Evolutionary conservation across 2,888 invertebrate species (phyloP), one percentile per base, ranked within the genome.

Genomic region (Mongoloraphidia duomilia): DNA sequence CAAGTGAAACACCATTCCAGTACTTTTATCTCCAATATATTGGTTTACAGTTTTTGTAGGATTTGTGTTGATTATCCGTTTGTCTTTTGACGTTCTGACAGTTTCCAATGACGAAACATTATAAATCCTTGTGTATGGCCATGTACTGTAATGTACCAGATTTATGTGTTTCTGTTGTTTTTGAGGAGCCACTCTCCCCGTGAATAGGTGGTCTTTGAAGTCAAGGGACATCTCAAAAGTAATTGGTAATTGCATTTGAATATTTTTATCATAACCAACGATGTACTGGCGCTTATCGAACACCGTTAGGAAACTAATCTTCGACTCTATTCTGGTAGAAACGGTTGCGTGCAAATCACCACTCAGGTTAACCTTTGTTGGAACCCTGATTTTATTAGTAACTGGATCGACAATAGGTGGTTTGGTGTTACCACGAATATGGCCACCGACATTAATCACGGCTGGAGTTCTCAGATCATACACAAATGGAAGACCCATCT

Each of bases 401-500:
- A 33, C 51, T 26, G 54, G 56, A 35, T 55, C 53, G 34, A 51
- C 49, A 2, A 60, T 36, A 11, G 53, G 53, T 37, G 57, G 57
- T 10, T 38, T 13, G 8, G 38, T 5, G 13, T 13, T 12, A n/a
- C 5, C 38, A 38, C 71, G 68, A 2, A 71, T 59, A 49, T 74
- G 68, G 50, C 74, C 73, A 53, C 72, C 66, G 9, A 76, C 55
- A 55, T 73, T 74, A 17, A 79, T 54, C 14, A 79, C 62, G 10
- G 72, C 68, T 9, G 82, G 82, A 48, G 69, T 71, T 48, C 76
- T 75, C 58, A 77, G 73, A 47, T 74, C 75, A 65, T 71, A 82
- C 51, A 78, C 65, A 63, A 82, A 82, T 10, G 84, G 84, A 56
- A 84, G 68, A 62, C 85, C 85, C 56, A 74, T 75, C 50, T 77